Conservation (phyloP, 2,888 invertebrate species). For the Falcaria lacertinaria region DNA sequence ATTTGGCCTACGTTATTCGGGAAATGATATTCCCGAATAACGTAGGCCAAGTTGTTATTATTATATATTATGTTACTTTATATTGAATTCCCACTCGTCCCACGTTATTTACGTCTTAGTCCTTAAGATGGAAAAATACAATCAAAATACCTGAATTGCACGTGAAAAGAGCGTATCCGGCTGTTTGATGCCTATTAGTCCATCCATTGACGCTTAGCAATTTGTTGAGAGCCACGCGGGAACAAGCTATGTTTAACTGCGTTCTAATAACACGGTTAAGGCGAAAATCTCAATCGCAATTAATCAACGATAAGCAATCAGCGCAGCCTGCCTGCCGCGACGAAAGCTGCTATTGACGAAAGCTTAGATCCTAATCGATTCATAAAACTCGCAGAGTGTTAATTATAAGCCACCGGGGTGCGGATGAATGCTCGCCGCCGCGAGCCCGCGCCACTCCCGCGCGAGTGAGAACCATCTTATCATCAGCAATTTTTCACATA, state of each 20-base stretch:
- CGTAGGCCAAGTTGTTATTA: no score
- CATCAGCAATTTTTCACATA: conserved; percentile 60
- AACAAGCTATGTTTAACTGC: conserved; percentile 53
- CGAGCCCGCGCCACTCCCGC: conserved; percentile 50
- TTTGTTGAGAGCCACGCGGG: conserved; percentile 59
- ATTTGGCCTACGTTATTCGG: no score
- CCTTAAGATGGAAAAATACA: no score
- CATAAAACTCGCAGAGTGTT: conserved; percentile 78
- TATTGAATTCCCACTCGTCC: no score
- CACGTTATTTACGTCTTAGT: no score
- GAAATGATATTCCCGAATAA: no score
- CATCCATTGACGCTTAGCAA: conserved; percentile 57
- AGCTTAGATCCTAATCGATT: conserved; percentile 79
- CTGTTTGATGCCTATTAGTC: conserved; percentile 31
- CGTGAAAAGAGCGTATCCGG: conserved; percentile 8
- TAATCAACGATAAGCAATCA: conserved; percentile 74
- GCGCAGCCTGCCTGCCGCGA: conserved; percentile 53
- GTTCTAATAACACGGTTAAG: conserved; percentile 66
- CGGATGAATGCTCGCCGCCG: conserved; percentile 47
- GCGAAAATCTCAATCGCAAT: conserved; percentile 76
- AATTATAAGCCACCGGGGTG: conserved; percentile 78
- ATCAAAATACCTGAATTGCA: conserved; percentile 2
- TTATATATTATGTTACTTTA: no score
- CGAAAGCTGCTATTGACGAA: conserved; percentile 77
- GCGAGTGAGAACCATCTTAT: conserved; percentile 60